phyloP scores from a whole-genome alignment of 1,140 invertebrate species.

The Agraylea sexmaculata region DNA sequence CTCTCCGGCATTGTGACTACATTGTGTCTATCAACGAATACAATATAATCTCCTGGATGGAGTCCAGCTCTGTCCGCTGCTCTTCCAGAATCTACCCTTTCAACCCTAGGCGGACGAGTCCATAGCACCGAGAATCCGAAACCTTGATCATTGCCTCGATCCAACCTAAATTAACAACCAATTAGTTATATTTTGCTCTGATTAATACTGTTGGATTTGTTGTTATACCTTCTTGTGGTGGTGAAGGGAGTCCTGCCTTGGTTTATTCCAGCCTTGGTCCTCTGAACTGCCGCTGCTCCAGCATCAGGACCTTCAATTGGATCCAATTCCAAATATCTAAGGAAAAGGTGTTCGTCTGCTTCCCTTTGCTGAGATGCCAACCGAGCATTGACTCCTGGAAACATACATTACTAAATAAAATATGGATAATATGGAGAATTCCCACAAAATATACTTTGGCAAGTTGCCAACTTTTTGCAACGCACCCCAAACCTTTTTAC shows the following conservation, averaged over 20 bases:
- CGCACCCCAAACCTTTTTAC: no score
- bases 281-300: constrained; percentile 36
- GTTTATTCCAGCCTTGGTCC: constrained; percentile 37
- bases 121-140: constrained; percentile 86
- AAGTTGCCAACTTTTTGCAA: no score
- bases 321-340: constrained; percentile 68
- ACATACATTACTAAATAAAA: constrained; percentile 22
- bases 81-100: constrained; percentile 70
- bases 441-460: no score
- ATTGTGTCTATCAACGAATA: constrained; percentile 75
- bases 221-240: constrained; percentile 50
- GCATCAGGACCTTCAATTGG: constrained; percentile 46
- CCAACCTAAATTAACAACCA: constrained; percentile 29
- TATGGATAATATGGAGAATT: no score
- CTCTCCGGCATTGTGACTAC: constrained; percentile 71
- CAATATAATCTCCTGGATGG: constrained; percentile 71
- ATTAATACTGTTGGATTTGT: not conserved
- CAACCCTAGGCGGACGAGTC: constrained; percentile 79
- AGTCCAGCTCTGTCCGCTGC: constrained; percentile 70
- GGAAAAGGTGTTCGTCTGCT: constrained; percentile 60
- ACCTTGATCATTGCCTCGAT: constrained; percentile 45
- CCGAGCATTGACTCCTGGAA: constrained; percentile 27
- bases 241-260: constrained; percentile 73
- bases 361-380: constrained; percentile 48
- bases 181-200: constrained; percentile 3